Evolutionary conservation across 2,797 vertebrate genomes (phyloP), one percentile per base, ranked within the genome.

Genomic region (Pangasius krempfi): DNA sequence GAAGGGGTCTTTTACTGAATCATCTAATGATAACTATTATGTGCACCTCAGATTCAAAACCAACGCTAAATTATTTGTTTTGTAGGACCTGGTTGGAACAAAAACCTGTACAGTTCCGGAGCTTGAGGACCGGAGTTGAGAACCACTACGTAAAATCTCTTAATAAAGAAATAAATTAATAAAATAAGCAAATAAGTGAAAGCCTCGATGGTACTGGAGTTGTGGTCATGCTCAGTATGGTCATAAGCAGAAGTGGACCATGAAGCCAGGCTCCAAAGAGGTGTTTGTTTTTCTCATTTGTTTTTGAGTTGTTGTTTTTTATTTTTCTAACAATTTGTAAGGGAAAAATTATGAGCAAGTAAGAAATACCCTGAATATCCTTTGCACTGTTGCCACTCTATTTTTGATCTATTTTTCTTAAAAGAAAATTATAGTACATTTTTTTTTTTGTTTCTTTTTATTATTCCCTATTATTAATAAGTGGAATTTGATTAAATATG

Each of bases 11-110:
- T 94, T 94, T 95, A 94, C 95, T 94, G 92, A 94, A 95, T 93
- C 93, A 93, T 95, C 94, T 92, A 88, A 89, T 89, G 87, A 89
- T 88, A 88, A 94, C 93, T 92, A 94, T 92, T 96, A 93, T 96
- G 95, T 96, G 95, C 93, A 96, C 95, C 95, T 93, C 92, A 94
- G 95, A 95, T 90, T 92, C 92, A 92, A 92, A 94, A 93, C 92
- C 92, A 93, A 95, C 92, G 88, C 93, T 94, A 93, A 96, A 97
- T 96, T 94, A 97, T 97, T 96, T 97, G 96, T 97, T 97, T 97
- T 96, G 95, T 97, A 97, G 96, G 96, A 97, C 96, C 96, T 97
- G 96, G 96, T 97, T 96, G 96, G 96, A 97, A 97, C 96, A 97
- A 97, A 97, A 97, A 97, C 96, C 96, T 96, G 96, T 97, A 96